phyloP scores from a whole-genome alignment of 2,113 vertebrate genomes.

The Uropsilus gracilis region DNA sequence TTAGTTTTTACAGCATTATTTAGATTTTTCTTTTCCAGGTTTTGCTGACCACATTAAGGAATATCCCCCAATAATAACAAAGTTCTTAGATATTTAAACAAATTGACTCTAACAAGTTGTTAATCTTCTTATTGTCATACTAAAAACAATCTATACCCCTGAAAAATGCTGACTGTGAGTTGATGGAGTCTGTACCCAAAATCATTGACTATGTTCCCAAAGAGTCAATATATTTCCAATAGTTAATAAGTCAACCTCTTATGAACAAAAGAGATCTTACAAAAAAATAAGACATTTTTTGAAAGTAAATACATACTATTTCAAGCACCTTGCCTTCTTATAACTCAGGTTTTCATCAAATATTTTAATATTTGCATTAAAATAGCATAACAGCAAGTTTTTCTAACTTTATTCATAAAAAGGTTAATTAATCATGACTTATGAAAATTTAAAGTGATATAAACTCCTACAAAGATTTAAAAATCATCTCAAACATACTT shows the following conservation, averaged over 20 bases:
- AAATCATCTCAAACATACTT: neutral
- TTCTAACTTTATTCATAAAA: neutral
- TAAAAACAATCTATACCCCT: neutral
- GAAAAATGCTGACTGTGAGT: slow-evolving; percentile 37
- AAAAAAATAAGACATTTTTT: neutral
- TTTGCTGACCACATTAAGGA: slow-evolving; percentile 75
- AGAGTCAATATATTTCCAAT: too few species aligned
- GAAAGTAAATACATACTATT: neutral
- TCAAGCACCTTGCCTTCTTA: neutral
- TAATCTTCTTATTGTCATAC: neutral
- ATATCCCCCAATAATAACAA: neutral
- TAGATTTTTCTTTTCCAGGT: slow-evolving; percentile 75
- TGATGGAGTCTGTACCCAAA: neutral
- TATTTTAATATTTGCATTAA: slow-evolving; percentile 35
- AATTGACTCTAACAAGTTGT: slow-evolving; percentile 16
- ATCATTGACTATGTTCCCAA: neutral
- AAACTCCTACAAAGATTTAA: neutral
- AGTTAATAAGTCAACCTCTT: neutral
- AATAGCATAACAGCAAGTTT: neutral
- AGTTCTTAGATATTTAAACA: slow-evolving; percentile 31
- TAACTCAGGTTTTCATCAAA: neutral
- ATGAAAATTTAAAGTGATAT: neutral
- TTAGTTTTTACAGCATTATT: slow-evolving; percentile 72
- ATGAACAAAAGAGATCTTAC: neutral
- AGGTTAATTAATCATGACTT: neutral